Base-by-base conservation (phyloP, 2,113 vertebrate genomes). In the Lampris incognitus region DNA sequence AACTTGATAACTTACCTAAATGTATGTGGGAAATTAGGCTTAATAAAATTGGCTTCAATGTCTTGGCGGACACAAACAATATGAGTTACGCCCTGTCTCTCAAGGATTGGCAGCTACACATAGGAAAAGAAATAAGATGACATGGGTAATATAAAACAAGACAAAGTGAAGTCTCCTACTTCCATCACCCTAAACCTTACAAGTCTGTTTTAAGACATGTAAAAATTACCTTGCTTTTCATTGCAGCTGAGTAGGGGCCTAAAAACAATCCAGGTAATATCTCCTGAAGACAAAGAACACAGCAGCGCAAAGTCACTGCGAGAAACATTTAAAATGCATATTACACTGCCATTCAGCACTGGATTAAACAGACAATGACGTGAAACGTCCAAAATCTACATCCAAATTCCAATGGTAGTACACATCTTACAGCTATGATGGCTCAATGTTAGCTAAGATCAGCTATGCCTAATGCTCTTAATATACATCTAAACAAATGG, bases 11-110 rank as follows among this genome's bases (percentile, higher is more conserved):
- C 95, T 95, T 93, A 99, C 98, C 97, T 96, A 96, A 99, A 98
- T 85, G 96, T 94, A 71, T 97, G 96, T 73, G 96, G 96, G 90
- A 99, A 99, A 94, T 99, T 99, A 91, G 98, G 97, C 94, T 99
- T 99, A 85, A 99, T 98, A 92, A 99, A 99, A 91, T 99, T 99
- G 91, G 98, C 98, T 95, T 99, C 98, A 57, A 99, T 99, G 90
- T 98, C 97, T 96, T 99, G 98, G 74, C 98, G 91, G 91, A 99
- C 97, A 92, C 98, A 99, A 87, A 99, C 96, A 36, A 99, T 91
- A 92, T 99, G 98, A 57, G 97, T 99, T 92, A 99, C 95, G 75
- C 97, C 97, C 86, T 97, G 95, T 92, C 95, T 97, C 92, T 99
- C 97, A 82, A 99, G 95, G 81, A 94, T 92, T 92, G 96, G 94